Base-by-base conservation (phyloP, 2,888 invertebrate species). In the Crioceris asparagi region DNA sequence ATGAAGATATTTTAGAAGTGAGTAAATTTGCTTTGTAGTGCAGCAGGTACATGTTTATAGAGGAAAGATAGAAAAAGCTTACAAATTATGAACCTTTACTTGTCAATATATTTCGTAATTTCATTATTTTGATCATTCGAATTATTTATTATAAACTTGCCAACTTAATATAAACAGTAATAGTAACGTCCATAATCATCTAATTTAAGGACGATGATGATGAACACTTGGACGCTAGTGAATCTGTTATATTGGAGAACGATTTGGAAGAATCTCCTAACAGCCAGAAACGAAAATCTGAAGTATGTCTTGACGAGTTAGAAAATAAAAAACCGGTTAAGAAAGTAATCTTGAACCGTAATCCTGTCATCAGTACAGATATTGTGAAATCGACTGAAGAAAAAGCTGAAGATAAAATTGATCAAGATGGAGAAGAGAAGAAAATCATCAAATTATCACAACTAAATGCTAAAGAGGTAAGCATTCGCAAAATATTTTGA, bases 291-390 rank as follows among this genome's bases (percentile, higher is more conserved):
- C 50, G 61, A 10, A 60, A 60, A 49, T 39, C 52, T 11, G 49
- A 47, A 7, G 45, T 46, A 25, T 31, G 27, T 12, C 48, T 45
- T 8, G 43, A 44, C 21, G 35, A 29, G 11, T 17, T 47, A 16
- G 53, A 52, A 35, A 41, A 48, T 12, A 49, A 40, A 27, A 50
- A 52, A 21, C 60, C 64, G 27, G 52, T 70, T 1, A 79, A 78
- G 50, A 82, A 81, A 64, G 69, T 79, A 35, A 68, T 78, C 23
- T 58, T 79, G 27, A 76, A 77, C 49, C 64, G 76, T 54, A 66
- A 69, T 38, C 56, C 57, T 17, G 50, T 39, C 32, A 40, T 37
- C 25, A 42, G 32, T 29, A 7, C 27, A 11, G 40, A 41, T 2
- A 6, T 19, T 23, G 35, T 29, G 1, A 27, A 31, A 15, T n/a